Conservation (phyloP, 2,888 invertebrate genomes). For the Eudasyphora cyanicolor region DNA sequence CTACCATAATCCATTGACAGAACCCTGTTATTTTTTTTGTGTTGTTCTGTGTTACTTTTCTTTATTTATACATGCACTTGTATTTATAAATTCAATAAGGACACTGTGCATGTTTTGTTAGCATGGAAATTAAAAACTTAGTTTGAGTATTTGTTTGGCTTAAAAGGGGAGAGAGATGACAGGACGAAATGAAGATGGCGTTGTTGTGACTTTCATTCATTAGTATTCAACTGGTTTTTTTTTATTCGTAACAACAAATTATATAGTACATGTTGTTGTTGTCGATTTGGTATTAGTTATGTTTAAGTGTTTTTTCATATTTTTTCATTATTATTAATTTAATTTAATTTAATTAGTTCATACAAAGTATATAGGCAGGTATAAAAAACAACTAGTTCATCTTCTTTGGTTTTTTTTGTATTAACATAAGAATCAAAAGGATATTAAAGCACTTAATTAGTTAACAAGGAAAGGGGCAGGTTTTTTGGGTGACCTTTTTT, state of each 20-base stretch:
- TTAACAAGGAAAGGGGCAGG: conserved; percentile 55
- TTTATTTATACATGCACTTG: too few species aligned
- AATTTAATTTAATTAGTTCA: conserved; percentile 30
- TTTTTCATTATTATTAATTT: conserved; percentile 20
- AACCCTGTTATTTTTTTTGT: too few species aligned
- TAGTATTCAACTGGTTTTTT: neutral
- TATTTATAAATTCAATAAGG: too few species aligned
- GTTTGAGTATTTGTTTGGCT: too few species aligned
- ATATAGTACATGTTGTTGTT: conserved; percentile 36
- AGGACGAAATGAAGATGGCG: neutral
- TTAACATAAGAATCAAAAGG: conserved; percentile 45
- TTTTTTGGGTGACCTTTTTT: conserved; percentile 37
- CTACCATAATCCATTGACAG: too few species aligned
- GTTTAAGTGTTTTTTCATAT: conserved; percentile 32
- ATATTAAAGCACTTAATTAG: conserved; percentile 65
- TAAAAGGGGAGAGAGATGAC: too few species aligned
- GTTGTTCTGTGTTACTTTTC: too few species aligned
- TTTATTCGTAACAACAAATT: conserved; percentile 51
- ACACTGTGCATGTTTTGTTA: too few species aligned
- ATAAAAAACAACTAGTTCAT: conserved; percentile 55
- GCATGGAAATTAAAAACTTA: too few species aligned
- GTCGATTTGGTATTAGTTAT: conserved; percentile 29
- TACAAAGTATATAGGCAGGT: conserved; percentile 52
- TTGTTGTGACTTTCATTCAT: neutral
- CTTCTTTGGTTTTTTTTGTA: too few species aligned